phyloP scores from a whole-genome alignment of 2,797 vertebrate species.

The Amblyraja radiata region DNA sequence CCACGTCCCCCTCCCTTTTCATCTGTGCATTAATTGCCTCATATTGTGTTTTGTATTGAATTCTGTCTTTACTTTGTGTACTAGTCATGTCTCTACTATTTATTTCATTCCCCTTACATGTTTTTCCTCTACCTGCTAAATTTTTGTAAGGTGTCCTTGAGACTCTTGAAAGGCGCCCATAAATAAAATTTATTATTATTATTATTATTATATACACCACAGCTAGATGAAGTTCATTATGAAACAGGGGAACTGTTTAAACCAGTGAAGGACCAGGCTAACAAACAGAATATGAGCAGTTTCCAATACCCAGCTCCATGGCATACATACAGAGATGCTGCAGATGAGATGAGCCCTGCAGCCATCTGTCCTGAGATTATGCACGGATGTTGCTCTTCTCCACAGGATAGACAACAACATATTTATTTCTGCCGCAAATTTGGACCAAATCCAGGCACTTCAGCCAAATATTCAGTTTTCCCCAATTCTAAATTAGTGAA shows the following conservation, averaged over 20 bases:
- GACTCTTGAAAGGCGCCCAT: too few species aligned
- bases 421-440: background rate
- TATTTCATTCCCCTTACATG: too few species aligned
- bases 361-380: constrained; percentile 19
- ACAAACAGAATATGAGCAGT: background rate
- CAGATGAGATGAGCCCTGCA: background rate
- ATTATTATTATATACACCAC: background rate
- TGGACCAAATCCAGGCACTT: background rate
- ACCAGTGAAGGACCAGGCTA: background rate
- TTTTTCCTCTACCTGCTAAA: too few species aligned
- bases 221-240: background rate
- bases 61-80: too few species aligned
- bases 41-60: too few species aligned
- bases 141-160: too few species aligned
- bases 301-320: background rate
- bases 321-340: too few species aligned
- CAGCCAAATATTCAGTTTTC: background rate
- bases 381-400: background rate
- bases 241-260: background rate
- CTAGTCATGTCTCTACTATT: too few species aligned
- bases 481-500: background rate
- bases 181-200: too few species aligned
- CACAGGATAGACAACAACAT: background rate
- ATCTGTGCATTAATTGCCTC: too few species aligned
- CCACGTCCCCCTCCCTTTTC: too few species aligned